Percentiles rank a stretch among this genome's conserved stretches.
Conservation (phyloP, 1,140 invertebrate genomes). For the Drosophila hydei region DNA sequence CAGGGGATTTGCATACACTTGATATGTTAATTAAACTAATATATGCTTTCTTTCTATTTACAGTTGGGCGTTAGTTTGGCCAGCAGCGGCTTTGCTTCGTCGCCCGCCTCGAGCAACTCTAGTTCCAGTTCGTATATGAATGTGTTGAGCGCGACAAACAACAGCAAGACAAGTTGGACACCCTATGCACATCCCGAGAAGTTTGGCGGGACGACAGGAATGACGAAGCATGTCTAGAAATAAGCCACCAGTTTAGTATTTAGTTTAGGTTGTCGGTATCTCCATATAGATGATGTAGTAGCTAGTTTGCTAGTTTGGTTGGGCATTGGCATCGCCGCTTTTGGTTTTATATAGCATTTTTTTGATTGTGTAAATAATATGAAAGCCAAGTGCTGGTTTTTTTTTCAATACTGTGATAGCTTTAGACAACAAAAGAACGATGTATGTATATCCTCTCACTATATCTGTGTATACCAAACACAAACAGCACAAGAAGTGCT, state of each 20-base stretch:
- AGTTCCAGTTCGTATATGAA: constrained; percentile 39
- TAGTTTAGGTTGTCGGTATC: constrained; percentile 56
- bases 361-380: constrained; percentile 50
- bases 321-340: constrained; percentile 46
- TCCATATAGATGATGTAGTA: constrained; percentile 29
- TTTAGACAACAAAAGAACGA: constrained; percentile 47
- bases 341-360: constrained; percentile 60
- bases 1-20: constrained; percentile 23
- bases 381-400: constrained; percentile 54
- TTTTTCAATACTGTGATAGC: constrained; percentile 59
- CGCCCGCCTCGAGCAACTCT: constrained; percentile 25
- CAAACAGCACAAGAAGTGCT: constrained; percentile 24
- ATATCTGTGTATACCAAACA: constrained; percentile 39
- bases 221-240: constrained; percentile 40
- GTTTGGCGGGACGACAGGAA: constrained; percentile 19
- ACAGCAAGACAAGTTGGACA: constrained; percentile 33
- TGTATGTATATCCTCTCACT: constrained; percentile 33
- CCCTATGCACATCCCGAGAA: constrained; percentile 44
- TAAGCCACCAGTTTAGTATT: constrained; percentile 27
- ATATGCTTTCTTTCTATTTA: constrained; percentile 27
- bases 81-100: constrained; percentile 57
- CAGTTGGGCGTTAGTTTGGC: constrained; percentile 53
- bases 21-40: constrained; percentile 46
- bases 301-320: constrained; percentile 47
- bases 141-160: constrained; percentile 9